phyloP scores from a whole-genome alignment of 2,797 vertebrate species.

The Apogon talboti region DNA sequence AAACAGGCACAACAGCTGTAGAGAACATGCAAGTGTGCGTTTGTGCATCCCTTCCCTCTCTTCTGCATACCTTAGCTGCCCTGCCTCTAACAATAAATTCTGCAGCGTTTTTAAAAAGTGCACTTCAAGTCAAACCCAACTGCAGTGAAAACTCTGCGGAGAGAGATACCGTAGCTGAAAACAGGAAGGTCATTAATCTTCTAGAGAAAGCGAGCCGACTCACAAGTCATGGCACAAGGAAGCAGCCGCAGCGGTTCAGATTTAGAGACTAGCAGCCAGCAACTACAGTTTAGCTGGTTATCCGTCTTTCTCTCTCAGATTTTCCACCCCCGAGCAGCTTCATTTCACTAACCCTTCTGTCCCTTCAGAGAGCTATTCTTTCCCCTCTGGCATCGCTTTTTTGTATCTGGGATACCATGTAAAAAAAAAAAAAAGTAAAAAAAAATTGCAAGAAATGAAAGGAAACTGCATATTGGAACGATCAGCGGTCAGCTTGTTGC shows the following conservation, averaged over 20 bases:
- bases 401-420: neutral
- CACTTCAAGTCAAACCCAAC: constrained; percentile 40
- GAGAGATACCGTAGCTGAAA: constrained; percentile 64
- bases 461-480: neutral
- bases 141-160: constrained; percentile 47
- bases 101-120: constrained; percentile 35
- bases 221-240: constrained; percentile 55
- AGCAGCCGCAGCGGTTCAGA: constrained; percentile 39
- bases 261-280: constrained; percentile 33
- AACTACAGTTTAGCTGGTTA: constrained; percentile 31
- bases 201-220: constrained; percentile 53
- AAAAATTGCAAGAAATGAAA: neutral
- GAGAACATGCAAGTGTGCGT: too few relatives aligned
- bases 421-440: neutral
- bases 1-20: too few relatives aligned
- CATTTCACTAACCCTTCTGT: constrained; percentile 6
- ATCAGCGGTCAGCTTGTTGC: neutral
- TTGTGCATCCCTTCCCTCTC: neutral
- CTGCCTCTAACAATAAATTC: constrained; percentile 36
- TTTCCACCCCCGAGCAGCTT: constrained; percentile 6
- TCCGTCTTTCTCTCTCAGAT: constrained; percentile 27
- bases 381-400: neutral
- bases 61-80: constrained; percentile 6
- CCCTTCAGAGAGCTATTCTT: neutral
- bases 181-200: constrained; percentile 77